These are phyloP conservation scores for Heliconius ismenius DNA, from an alignment of 2,888 invertebrate species.

Conservation along the genomic window DNA sequence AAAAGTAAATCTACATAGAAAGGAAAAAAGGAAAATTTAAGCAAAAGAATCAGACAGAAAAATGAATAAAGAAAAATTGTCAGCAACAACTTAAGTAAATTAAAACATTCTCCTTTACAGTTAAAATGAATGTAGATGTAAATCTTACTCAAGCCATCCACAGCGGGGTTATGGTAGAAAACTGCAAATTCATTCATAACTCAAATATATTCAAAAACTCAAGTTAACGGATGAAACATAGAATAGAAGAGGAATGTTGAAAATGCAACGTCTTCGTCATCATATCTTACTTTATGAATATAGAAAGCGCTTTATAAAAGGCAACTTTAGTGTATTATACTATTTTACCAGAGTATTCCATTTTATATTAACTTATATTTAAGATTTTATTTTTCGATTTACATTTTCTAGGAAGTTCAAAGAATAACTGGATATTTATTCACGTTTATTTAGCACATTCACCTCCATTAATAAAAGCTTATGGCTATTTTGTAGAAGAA, in stretches of 20 bases:
- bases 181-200: slow-evolving; percentile 32
- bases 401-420: not conserved
- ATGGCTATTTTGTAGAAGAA: too few species aligned
- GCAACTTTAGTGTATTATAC: not conserved
- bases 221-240: slow-evolving; percentile 26
- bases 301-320: slow-evolving; percentile 18
- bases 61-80: not conserved
- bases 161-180: slow-evolving; percentile 17
- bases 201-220: slow-evolving; percentile 29
- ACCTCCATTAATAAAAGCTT: too few species aligned
- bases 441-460: too few species aligned
- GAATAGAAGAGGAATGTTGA: slow-evolving; percentile 28
- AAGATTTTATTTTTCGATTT: not conserved
- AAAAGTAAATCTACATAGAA: too few species aligned
- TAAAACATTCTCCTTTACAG: not conserved
- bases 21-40: too few species aligned
- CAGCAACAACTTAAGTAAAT: not conserved
- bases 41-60: not conserved
- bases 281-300: slow-evolving; percentile 16
- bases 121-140: slow-evolving; percentile 3
- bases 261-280: slow-evolving; percentile 26
- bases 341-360: not conserved
- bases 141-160: not conserved
- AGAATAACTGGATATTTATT: too few species aligned
- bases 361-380: not conserved